These are phyloP conservation scores for Vireo griseus DNA, from an alignment of 2,797 vertebrate species.

Conservation along the genomic window DNA sequence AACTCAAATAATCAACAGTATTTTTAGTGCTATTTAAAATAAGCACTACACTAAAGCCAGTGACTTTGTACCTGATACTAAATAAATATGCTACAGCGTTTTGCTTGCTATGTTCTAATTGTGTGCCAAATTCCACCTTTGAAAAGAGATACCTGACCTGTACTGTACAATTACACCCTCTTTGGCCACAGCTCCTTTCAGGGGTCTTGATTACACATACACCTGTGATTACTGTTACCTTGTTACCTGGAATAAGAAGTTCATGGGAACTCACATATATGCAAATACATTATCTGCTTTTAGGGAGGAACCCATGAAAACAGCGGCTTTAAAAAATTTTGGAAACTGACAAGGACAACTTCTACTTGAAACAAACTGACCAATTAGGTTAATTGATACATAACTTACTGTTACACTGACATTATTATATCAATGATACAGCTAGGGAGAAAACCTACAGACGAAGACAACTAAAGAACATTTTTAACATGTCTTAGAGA, in stretches of 20 bases:
- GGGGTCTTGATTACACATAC: not conserved
- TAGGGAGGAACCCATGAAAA: not conserved
- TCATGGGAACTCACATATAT: not conserved
- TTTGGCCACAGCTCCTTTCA: not conserved
- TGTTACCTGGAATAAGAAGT: not conserved
- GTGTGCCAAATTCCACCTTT: not conserved
- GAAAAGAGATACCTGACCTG: not conserved
- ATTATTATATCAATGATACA: not conserved
- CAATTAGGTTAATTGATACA: rapidly evolving
- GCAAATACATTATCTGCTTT: not conserved
- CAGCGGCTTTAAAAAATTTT: not conserved
- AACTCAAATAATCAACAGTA: not conserved
- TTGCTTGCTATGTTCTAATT: not conserved
- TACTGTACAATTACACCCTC: not conserved
- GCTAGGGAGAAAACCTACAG: not conserved
- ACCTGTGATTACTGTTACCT: not conserved
- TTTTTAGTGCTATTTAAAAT: not conserved
- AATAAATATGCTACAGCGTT: not conserved
- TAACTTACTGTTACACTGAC: not conserved
- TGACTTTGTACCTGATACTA: not conserved
- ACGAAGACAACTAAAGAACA: not conserved
- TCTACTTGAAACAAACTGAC: not conserved
- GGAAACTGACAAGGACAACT: not conserved
- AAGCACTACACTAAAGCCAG: not conserved
- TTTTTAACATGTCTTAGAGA: not conserved